These are phyloP conservation scores for Gorilla gorilla DNA, from an alignment of 2,113 vertebrate genomes.

Conservation along the genomic window DNA sequence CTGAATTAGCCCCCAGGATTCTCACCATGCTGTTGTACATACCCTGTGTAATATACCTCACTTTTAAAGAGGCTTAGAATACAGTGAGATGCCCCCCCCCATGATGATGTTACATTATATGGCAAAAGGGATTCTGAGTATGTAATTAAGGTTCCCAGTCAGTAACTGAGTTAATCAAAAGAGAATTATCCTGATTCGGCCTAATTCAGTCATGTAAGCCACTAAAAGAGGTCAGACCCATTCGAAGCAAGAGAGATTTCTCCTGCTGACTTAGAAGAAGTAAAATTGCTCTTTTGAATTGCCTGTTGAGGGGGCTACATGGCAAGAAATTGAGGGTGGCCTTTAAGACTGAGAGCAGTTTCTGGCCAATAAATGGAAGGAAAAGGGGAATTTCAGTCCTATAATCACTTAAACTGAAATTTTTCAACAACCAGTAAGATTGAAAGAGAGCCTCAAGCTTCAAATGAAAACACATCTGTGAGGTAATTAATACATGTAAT, in stretches of 20 bases:
- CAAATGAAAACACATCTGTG: background rate
- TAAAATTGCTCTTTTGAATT: background rate
- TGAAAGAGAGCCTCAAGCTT: background rate
- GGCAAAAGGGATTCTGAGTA: conserved; percentile 13
- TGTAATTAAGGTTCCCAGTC: conserved; percentile 49
- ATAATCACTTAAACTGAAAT: background rate
- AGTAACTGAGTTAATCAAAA: conserved; percentile 49
- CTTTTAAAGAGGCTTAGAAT: background rate
- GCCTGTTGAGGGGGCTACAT: background rate
- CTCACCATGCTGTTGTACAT: background rate
- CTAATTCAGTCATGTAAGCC: conserved; percentile 7
- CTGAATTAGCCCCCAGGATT: background rate
- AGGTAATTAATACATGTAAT: background rate
- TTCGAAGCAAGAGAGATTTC: background rate
- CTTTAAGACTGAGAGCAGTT: background rate
- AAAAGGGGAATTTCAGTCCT: background rate
- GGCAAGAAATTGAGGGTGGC: background rate
- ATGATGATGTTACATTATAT: conserved; percentile 13
- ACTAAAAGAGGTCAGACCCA: conserved; percentile 21
- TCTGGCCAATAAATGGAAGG: background rate
- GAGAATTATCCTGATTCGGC: background rate
- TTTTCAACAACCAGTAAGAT: background rate
- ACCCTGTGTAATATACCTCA: background rate
- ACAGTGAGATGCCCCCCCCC: background rate
- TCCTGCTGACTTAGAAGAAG: background rate